Evolutionary conservation across 2,888 invertebrate species (phyloP).

Genomic region (Apotomis turbidana): DNA sequence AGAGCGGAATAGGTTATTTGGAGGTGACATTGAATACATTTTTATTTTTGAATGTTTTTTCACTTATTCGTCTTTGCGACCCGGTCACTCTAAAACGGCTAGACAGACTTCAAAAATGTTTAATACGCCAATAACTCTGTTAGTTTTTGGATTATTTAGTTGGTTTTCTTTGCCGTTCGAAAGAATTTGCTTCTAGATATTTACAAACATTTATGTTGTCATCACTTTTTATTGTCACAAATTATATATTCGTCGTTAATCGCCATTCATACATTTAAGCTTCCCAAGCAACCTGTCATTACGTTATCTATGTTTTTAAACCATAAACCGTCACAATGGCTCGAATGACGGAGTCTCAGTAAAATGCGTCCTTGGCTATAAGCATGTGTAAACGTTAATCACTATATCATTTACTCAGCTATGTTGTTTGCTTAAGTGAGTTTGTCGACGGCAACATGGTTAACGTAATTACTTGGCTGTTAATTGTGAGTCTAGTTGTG

Average conservation of each 20-base stretch:
- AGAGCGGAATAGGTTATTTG: too few species aligned
- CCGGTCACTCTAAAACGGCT: too few species aligned
- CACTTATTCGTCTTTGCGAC: too few species aligned
- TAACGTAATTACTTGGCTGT: slow-evolving; percentile 39
- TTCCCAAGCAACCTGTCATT: slow-evolving; percentile 27
- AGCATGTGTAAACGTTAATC: slow-evolving; percentile 31
- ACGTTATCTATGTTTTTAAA: slow-evolving; percentile 22
- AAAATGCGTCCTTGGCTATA: slow-evolving; percentile 35
- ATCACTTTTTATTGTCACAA: background rate
- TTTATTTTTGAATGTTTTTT: too few species aligned
- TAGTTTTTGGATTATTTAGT: too few species aligned
- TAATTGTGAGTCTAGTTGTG: slow-evolving; percentile 38
- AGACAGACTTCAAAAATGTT: too few species aligned
- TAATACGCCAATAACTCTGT: too few species aligned
- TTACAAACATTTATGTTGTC: background rate
- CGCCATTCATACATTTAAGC: background rate
- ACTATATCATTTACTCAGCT: slow-evolving; percentile 39
- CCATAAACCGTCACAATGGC: slow-evolving; percentile 26
- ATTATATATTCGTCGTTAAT: background rate
- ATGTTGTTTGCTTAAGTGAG: slow-evolving; percentile 26
- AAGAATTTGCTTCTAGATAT: too few species aligned
- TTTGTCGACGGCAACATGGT: slow-evolving; percentile 8
- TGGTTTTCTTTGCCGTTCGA: too few species aligned
- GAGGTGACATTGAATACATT: too few species aligned
- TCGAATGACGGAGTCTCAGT: slow-evolving; percentile 28